Conservation (phyloP, 1,140 invertebrate genomes). For the Drosophila prosaltans region DNA sequence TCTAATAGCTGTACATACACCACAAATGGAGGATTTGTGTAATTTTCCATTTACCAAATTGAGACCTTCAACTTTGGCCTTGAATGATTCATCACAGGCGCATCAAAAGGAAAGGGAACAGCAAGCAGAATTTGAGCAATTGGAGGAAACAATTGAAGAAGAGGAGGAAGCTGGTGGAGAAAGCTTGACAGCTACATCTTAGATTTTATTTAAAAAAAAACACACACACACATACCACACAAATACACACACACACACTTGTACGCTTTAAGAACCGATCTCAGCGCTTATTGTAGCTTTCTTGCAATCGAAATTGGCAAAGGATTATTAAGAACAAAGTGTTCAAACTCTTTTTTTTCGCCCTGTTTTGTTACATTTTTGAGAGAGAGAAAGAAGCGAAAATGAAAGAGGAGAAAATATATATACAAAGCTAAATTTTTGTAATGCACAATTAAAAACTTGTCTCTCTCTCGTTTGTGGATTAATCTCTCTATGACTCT, state of each 20-base stretch:
- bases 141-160: constrained; percentile 39
- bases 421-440: constrained; percentile 75
- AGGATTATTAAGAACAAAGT: constrained; percentile 23
- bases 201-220: constrained; percentile 38
- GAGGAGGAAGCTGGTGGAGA: constrained; percentile 4
- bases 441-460: constrained; percentile 54
- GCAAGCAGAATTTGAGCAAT: constrained; percentile 32
- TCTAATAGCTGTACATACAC: constrained; percentile 89
- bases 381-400: constrained; percentile 15
- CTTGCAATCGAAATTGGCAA: constrained; percentile 49
- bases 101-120: constrained; percentile 33
- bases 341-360: constrained; percentile 32
- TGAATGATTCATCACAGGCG: constrained; percentile 53
- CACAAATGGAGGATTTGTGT: constrained; percentile 84
- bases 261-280: constrained; percentile 58
- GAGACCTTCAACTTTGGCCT: constrained; percentile 75
- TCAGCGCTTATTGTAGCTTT: constrained; percentile 65
- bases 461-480: not conserved
- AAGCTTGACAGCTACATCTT: constrained; percentile 15
- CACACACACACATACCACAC: no score
- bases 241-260: not conserved
- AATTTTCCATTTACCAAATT: constrained; percentile 77
- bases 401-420: constrained; percentile 24
- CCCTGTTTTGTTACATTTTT: constrained; percentile 44
- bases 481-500: not conserved